Percentiles rank a stretch among this genome's conserved stretches.
Conservation (phyloP, 2,113 vertebrate genomes). For the Notothenia rossii region DNA sequence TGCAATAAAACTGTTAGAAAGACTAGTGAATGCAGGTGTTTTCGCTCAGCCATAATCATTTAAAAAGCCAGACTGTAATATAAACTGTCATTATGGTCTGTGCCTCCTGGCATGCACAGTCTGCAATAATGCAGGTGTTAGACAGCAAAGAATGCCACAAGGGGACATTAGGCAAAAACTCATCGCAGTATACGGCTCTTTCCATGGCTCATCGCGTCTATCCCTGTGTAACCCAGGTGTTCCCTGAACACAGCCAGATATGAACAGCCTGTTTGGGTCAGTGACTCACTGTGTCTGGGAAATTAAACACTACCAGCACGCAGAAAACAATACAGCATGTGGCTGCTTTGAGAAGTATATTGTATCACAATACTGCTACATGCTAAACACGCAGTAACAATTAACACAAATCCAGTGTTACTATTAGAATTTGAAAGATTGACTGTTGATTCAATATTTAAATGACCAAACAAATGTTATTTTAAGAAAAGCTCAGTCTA, state of each 20-base stretch:
- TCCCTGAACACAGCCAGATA: slow-evolving; percentile 48
- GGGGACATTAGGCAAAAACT: slow-evolving; percentile 48
- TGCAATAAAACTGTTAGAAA: slow-evolving; percentile 5
- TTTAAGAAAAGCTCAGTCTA: not conserved
- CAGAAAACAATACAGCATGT: not conserved
- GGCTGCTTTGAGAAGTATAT: not conserved
- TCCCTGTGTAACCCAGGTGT: slow-evolving; percentile 62
- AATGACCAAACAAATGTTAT: not conserved
- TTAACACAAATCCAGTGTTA: not conserved
- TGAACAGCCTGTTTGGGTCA: slow-evolving; percentile 43
- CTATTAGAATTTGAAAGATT: not conserved
- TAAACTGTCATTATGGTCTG: slow-evolving; percentile 67
- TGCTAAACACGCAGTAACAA: not conserved
- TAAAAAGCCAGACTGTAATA: slow-evolving; percentile 59
- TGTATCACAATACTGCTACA: not conserved
- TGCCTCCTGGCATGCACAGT: slow-evolving; percentile 33
- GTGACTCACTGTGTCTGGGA: slow-evolving; percentile 68
- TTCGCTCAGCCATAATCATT: slow-evolving; percentile 32
- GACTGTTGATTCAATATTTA: not conserved
- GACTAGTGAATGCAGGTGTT: slow-evolving; percentile 12
- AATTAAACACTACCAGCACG: slow-evolving; percentile 6
- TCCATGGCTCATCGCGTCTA: slow-evolving; percentile 37
- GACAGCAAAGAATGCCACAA: slow-evolving; percentile 42
- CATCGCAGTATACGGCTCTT: slow-evolving; percentile 35
- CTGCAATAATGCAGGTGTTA: slow-evolving; percentile 65